Percentiles rank a stretch among this genome's conserved stretches.
Conservation (phyloP, 2,888 invertebrate genomes). For the Drosophila kambysellisi region DNA sequence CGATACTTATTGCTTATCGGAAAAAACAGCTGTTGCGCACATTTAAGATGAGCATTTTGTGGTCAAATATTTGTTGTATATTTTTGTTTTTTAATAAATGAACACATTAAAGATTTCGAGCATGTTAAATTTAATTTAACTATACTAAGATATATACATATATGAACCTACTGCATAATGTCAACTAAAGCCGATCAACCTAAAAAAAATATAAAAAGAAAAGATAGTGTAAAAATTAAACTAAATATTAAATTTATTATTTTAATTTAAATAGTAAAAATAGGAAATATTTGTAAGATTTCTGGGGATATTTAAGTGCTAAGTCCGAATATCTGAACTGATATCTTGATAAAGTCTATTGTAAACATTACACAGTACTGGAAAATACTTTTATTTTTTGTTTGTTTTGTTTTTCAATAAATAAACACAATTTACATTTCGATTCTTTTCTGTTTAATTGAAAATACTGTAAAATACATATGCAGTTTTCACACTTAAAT, state of each 20-base stretch:
- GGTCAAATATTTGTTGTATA: neutral
- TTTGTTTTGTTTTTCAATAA: neutral
- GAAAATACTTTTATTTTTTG: too few relatives aligned
- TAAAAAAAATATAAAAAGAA: too few relatives aligned
- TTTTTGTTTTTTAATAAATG: neutral
- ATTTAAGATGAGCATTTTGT: neutral
- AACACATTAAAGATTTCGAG: constrained; percentile 22
- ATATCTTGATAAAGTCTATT: too few relatives aligned
- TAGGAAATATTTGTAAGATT: too few relatives aligned
- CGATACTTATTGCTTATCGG: constrained; percentile 17
- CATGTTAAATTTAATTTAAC: constrained; percentile 68
- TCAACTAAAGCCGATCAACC: too few relatives aligned
- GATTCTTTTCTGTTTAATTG: constrained; percentile 66
- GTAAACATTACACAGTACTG: too few relatives aligned
- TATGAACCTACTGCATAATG: constrained; percentile 29
- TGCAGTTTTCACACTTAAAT: constrained; percentile 51
- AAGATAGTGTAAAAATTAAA: neutral
- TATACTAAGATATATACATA: constrained; percentile 65
- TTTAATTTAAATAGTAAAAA: too few relatives aligned
- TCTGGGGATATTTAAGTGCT: too few relatives aligned
- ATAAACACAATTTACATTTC: constrained; percentile 5
- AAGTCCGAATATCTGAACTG: too few relatives aligned
- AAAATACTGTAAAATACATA: constrained; percentile 75
- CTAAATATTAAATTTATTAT: too few relatives aligned
- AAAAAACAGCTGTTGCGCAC: constrained; percentile 11